Percentiles rank a stretch among this genome's conserved stretches.
These are phyloP conservation scores for Colletes collaris DNA, from an alignment of 2,888 invertebrate species.

Conservation along the genomic window DNA sequence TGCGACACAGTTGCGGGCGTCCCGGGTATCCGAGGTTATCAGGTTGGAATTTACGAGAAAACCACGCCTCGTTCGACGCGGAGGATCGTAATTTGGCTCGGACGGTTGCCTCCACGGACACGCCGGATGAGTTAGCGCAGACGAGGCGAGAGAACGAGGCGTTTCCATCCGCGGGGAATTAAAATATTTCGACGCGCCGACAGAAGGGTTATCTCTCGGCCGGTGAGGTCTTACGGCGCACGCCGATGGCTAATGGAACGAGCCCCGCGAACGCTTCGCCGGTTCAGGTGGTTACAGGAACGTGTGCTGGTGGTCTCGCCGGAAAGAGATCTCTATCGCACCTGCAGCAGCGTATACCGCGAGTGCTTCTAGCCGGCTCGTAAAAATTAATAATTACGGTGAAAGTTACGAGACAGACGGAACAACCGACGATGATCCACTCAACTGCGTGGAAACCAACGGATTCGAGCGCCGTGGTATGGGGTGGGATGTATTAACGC, in stretches of 20 bases:
- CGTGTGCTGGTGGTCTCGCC: constrained; percentile 74
- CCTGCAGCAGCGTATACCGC: constrained; percentile 61
- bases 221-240: constrained; percentile 62
- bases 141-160: constrained; percentile 68
- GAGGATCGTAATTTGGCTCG: constrained; percentile 55
- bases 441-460: constrained; percentile 39
- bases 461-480: constrained; percentile 12
- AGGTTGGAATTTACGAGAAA: constrained; percentile 43
- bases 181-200: constrained; percentile 75
- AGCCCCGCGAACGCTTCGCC: constrained; percentile 52
- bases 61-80: constrained; percentile 45
- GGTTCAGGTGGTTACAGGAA: constrained; percentile 66
- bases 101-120: constrained; percentile 19
- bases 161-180: constrained; percentile 68
- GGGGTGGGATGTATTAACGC: constrained; percentile 68
- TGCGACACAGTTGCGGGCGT: constrained; percentile 43
- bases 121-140: constrained; percentile 58
- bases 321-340: constrained; percentile 79
- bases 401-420: constrained; percentile 65
- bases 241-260: constrained; percentile 72
- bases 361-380: constrained; percentile 63
- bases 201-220: constrained; percentile 69
- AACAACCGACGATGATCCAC: constrained; percentile 56
- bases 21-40: constrained; percentile 40
- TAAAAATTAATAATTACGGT: constrained; percentile 80